A percentile compares a stretch with the other conserved stretches of the same genome.
These are phyloP conservation scores for Gambelia wislizenii DNA, from an alignment of 2,797 vertebrate species.

Conservation along the genomic window DNA sequence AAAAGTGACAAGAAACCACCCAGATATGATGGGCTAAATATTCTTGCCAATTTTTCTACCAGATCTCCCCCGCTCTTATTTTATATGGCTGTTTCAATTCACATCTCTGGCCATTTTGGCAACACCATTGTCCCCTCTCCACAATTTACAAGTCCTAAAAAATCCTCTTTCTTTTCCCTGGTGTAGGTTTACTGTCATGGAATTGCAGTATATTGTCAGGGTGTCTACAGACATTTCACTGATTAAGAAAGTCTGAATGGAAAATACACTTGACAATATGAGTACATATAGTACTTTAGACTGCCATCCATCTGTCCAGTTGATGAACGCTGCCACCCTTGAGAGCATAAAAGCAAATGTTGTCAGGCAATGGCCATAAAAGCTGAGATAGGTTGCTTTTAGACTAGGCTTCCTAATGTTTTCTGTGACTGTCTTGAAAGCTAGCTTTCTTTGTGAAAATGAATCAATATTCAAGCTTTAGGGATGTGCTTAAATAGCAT, in stretches of 20 bases:
- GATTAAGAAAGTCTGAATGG: slow-evolving; percentile 1
- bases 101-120: not conserved
- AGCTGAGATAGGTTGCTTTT: not conserved
- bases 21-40: not conserved
- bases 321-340: not conserved
- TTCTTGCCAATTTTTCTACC: not conserved
- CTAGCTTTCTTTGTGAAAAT: not conserved
- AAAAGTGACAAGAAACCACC: not conserved
- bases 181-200: not conserved
- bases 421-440: not conserved
- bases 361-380: not conserved
- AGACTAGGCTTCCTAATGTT: not conserved
- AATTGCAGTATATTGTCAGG: slow-evolving; percentile 10
- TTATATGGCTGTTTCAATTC: too few relatives aligned
- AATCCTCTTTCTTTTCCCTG: not conserved
- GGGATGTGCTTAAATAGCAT: not conserved
- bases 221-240: not conserved
- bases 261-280: not conserved
- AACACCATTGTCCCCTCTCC: not conserved
- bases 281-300: not conserved
- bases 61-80: not conserved
- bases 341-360: not conserved
- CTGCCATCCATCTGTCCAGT: not conserved
- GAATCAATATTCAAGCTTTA: not conserved
- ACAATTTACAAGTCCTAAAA: not conserved